Conservation (phyloP, 2,113 vertebrate genomes). For the Caranx ignobilis region DNA sequence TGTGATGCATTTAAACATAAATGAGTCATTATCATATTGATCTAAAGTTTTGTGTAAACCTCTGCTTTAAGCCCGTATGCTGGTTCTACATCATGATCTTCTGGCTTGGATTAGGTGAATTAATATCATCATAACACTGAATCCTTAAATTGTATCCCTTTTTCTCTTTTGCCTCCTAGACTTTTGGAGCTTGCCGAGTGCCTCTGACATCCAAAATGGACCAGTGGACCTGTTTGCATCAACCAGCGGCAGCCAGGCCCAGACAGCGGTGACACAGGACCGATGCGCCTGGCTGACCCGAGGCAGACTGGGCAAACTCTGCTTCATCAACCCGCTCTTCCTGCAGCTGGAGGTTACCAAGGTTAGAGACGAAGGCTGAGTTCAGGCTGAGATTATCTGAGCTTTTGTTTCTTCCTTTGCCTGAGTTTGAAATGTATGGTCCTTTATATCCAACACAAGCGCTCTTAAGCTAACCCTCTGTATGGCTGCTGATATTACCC, state of each 20-base stretch:
- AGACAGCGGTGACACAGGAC: slow-evolving; percentile 40
- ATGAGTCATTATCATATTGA: not conserved
- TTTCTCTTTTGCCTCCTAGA: slow-evolving; percentile 74
- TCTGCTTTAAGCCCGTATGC: not conserved
- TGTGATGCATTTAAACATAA: not conserved
- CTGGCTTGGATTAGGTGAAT: not conserved
- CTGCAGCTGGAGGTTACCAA: slow-evolving; percentile 79
- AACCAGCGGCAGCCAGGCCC: slow-evolving; percentile 49
- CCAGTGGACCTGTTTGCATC: slow-evolving; percentile 66
- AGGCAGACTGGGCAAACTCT: slow-evolving; percentile 80
- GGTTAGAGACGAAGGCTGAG: slow-evolving; percentile 35
- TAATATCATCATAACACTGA: too few relatives aligned
- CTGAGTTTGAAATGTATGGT: too few relatives aligned
- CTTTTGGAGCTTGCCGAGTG: slow-evolving; percentile 88
- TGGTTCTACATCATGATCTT: not conserved
- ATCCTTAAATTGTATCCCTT: too few relatives aligned
- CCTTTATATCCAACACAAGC: not conserved
- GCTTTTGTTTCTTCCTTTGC: not conserved
- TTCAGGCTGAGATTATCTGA: not conserved
- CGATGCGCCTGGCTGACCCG: slow-evolving; percentile 53
- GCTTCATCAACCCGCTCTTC: slow-evolving; percentile 90
- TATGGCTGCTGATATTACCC: not conserved
- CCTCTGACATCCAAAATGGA: slow-evolving; percentile 76
- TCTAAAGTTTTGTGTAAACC: not conserved
- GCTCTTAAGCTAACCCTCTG: not conserved